A percentile compares a stretch with the other conserved stretches of the same genome.
These are phyloP conservation scores for Eurytoma californica DNA, from an alignment of 2,888 invertebrate genomes.

Conservation along the genomic window DNA sequence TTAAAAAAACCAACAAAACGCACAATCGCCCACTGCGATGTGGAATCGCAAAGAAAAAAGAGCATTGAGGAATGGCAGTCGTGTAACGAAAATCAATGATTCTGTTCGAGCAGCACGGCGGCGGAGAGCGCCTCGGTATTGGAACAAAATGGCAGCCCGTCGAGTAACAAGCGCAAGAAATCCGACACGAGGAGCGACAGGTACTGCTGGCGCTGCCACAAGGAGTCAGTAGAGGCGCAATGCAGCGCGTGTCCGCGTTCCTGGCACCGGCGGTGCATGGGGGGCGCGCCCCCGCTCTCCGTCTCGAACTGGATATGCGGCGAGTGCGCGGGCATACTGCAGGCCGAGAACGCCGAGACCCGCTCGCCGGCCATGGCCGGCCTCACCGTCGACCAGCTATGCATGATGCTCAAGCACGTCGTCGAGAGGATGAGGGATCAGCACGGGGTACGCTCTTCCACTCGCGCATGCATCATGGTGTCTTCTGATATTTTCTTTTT, in stretches of 20 bases:
- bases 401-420: slow-evolving; percentile 86
- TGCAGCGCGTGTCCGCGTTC: slow-evolving; percentile 91
- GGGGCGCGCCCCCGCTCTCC: slow-evolving; percentile 75
- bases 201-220: slow-evolving; percentile 95
- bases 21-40: too few relatives aligned
- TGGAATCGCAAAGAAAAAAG: too few relatives aligned
- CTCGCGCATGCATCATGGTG: neutral
- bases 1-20: too few relatives aligned
- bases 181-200: slow-evolving; percentile 64
- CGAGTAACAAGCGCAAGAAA: neutral
- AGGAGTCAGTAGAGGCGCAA: slow-evolving; percentile 79
- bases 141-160: neutral
- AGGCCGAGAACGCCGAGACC: slow-evolving; percentile 84
- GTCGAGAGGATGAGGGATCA: slow-evolving; percentile 87
- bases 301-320: slow-evolving; percentile 89
- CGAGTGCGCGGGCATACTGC: slow-evolving; percentile 86
- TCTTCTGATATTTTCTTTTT: neutral
- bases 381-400: slow-evolving; percentile 84
- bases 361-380: slow-evolving; percentile 85
- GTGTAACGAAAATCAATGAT: neutral
- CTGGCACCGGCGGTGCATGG: slow-evolving; percentile 88
- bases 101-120: slow-evolving; percentile 23
- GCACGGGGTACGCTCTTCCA: slow-evolving; percentile 81
- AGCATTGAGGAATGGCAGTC: too few relatives aligned
- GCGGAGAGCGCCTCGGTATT: slow-evolving; percentile 25